phyloP scores from a whole-genome alignment of 2,888 invertebrate species.

The Ochropleura plecta region DNA sequence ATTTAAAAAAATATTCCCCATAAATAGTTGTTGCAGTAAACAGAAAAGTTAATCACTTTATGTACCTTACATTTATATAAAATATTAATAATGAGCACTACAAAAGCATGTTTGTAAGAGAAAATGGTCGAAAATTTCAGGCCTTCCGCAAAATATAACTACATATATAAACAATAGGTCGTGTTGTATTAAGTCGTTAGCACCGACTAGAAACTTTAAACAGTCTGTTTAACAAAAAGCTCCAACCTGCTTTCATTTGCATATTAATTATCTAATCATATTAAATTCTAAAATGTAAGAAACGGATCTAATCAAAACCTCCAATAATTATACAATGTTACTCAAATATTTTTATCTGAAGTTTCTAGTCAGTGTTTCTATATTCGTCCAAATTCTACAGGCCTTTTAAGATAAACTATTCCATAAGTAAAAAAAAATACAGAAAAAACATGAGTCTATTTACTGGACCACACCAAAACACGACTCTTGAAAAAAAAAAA shows the following conservation, averaged over 20 bases:
- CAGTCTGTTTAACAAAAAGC: not conserved
- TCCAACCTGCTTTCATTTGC: not conserved
- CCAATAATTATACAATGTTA: not conserved
- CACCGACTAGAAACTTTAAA: not conserved
- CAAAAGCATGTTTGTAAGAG: not conserved
- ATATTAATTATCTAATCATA: not conserved
- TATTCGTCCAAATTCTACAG: constrained; percentile 1
- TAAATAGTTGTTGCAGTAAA: constrained; percentile 35
- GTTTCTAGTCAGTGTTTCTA: not conserved
- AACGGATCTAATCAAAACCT: not conserved
- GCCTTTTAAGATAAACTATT: not conserved
- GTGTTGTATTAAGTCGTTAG: not conserved
- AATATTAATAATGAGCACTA: constrained; percentile 22
- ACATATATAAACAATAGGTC: constrained; percentile 4
- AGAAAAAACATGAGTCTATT: not conserved
- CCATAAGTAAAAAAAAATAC: not conserved
- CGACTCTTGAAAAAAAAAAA: too few species aligned
- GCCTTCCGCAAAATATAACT: constrained; percentile 13
- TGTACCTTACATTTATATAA: constrained; percentile 29
- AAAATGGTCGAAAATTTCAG: constrained; percentile 38
- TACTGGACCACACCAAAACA: too few species aligned
- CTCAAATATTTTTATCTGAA: not conserved
- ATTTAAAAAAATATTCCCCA: constrained; percentile 52
- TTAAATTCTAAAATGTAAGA: not conserved
- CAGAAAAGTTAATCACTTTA: constrained; percentile 33